Evolutionary conservation across 2,888 invertebrate genomes (phyloP).

Genomic region (Sabatieria punctata): DNA sequence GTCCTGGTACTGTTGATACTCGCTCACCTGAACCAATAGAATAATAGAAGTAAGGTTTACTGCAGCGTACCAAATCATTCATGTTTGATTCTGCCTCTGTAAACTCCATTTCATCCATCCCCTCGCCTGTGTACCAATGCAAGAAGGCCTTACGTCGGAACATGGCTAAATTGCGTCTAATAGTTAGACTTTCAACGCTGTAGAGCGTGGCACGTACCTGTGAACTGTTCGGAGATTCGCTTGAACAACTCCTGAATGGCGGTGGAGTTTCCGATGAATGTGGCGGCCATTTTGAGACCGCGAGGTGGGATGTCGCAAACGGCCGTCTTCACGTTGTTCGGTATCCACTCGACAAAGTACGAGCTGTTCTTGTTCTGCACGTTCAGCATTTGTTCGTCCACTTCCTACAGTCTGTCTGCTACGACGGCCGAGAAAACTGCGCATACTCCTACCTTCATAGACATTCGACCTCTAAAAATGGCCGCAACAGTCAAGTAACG

Average conservation of each 20-base stretch:
- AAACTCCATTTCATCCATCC: slow-evolving; percentile 95
- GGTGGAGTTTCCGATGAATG: slow-evolving; percentile 76
- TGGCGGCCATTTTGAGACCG: slow-evolving; percentile 74
- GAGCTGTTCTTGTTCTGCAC: slow-evolving; percentile 82
- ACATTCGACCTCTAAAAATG: slow-evolving; percentile 41
- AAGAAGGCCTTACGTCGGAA: slow-evolving; percentile 88
- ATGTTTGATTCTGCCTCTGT: slow-evolving; percentile 90
- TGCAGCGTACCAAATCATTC: slow-evolving; percentile 48
- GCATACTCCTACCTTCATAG: slow-evolving; percentile 45
- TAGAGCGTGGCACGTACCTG: no score
- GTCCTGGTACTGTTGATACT: slow-evolving; percentile 85
- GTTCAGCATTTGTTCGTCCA: slow-evolving; percentile 75
- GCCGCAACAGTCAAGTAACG: slow-evolving; percentile 43
- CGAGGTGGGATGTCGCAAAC: slow-evolving; percentile 81
- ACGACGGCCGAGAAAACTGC: no score
- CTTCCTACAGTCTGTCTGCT: no score
- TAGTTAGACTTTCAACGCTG: no score
- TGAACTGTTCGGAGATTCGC: slow-evolving; percentile 67
- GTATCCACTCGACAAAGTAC: slow-evolving; percentile 73
- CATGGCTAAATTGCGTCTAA: no score
- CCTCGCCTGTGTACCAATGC: slow-evolving; percentile 94
- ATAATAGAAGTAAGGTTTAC: no score
- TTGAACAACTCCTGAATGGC: slow-evolving; percentile 79
- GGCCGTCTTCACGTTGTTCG: slow-evolving; percentile 73
- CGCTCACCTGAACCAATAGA: slow-evolving; percentile 49